Conservation (phyloP, 2,888 invertebrate species). For the Caenorhabditis uteleia region DNA sequence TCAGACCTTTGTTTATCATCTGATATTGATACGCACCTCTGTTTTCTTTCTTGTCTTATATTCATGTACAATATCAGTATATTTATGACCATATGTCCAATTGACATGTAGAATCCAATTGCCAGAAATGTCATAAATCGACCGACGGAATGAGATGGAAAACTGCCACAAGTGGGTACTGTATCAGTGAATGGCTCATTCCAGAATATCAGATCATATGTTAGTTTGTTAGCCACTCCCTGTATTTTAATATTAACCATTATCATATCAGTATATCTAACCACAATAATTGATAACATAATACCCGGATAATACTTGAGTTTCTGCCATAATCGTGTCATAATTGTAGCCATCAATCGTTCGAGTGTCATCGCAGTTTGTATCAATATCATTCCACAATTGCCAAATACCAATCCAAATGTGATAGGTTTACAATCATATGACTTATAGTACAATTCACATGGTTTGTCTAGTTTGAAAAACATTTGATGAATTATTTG, state of each 20-base stretch:
- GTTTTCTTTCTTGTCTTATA: conserved; percentile 10
- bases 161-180: conserved; percentile 17
- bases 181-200: conserved; percentile 15
- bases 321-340: conserved; percentile 13
- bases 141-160: conserved; percentile 6
- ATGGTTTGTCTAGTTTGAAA: conserved; percentile 18
- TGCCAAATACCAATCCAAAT: conserved; percentile 7
- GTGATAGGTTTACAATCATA: conserved; percentile 1
- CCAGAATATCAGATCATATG: conserved; percentile 12
- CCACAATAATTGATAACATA: too few relatives aligned
- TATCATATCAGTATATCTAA: too few relatives aligned
- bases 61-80: conserved; percentile 10
- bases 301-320: conserved; percentile 25
- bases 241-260: too few relatives aligned
- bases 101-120: conserved; percentile 16
- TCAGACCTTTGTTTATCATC: conserved; percentile 18
- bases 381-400: conserved; percentile 24
- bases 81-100: conserved; percentile 19
- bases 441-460: conserved; percentile 14
- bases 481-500: conserved; percentile 27
- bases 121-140: conserved; percentile 8
- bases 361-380: conserved; percentile 31
- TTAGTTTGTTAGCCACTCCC: too few relatives aligned
- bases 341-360: conserved; percentile 3
- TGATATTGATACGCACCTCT: too few relatives aligned